Evolutionary conservation across 2,888 invertebrate genomes (phyloP), one percentile per base, ranked within the genome.

Genomic region (Serrognathus titanus): DNA sequence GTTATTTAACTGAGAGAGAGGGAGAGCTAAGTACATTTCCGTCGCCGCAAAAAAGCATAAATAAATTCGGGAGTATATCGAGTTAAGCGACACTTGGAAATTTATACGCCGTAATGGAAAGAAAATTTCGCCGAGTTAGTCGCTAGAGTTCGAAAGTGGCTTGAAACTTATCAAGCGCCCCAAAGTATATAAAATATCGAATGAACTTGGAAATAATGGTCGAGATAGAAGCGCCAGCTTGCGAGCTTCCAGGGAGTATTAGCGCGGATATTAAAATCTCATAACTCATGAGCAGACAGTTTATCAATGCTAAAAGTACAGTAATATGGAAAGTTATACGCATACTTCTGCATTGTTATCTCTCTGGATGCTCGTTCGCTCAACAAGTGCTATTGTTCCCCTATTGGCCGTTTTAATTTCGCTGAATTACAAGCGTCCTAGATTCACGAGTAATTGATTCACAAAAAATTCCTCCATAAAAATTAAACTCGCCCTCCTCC

Each of bases 241-340:
- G 54, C 60, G 58, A 58, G 58, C 57, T 62, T 59, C 60, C 58
- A 7, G 24, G 62, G 59, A 63, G 65, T 70, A 70, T 70, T 69
- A 69, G 68, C 67, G 59, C 61, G 63, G 67, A 71, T 72, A 72
- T 71, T 71, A 72, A 72, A 72, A 71, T 66, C 70, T 67, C 72
- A 71, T 72, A 71, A 72, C 66, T 72, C 69, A 72, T 58, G 58
- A 55, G 55, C 58, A 64, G 69, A 71, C 71, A 69, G 68, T 69
- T 71, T 71, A 71, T 70, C 70, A 63, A 61, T 61, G 63, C 60
- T 61, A 63, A 63, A 62, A 62, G 62, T 61, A 58, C 58, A 48
- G 38, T 31, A 31, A 31, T 31, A 31, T 31, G 24, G 24, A 31
- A 59, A 59, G 53, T 59, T 59, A 55, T 53, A 48, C 57, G 57